These are phyloP conservation scores for Harpagus bidentatus DNA, from an alignment of 2,113 vertebrate species.

Conservation along the genomic window DNA sequence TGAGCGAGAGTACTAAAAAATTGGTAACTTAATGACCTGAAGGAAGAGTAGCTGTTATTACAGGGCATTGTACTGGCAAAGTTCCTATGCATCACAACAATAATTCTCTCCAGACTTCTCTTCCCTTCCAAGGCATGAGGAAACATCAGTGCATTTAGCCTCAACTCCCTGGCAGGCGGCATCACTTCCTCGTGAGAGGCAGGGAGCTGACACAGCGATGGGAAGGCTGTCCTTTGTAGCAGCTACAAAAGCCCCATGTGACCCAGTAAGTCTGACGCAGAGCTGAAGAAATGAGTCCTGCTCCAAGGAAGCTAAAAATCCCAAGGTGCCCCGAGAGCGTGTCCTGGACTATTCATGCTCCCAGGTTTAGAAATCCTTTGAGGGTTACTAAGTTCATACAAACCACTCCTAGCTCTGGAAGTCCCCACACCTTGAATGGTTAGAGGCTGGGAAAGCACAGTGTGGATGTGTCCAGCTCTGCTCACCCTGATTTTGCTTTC, in stretches of 20 bases:
- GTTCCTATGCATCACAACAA: background rate
- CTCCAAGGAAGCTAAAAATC: background rate
- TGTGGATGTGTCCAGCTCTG: background rate
- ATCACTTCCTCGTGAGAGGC: constrained; percentile 23
- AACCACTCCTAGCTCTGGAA: constrained; percentile 2
- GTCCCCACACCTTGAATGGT: background rate
- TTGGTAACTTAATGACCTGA: constrained; percentile 13
- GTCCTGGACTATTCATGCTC: background rate
- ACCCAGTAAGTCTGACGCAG: background rate
- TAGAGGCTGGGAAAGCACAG: background rate
- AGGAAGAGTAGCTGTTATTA: background rate
- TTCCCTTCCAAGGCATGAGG: constrained; percentile 28
- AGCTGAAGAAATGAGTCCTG: background rate
- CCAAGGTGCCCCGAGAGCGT: background rate
- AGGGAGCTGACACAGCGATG: background rate
- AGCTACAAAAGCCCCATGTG: background rate
- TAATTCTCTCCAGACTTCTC: constrained; percentile 3
- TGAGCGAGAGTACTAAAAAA: background rate
- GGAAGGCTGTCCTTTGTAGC: background rate
- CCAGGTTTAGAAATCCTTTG: constrained; percentile 20
- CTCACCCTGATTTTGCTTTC: background rate
- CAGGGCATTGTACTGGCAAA: background rate
- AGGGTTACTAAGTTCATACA: background rate
- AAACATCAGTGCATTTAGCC: background rate
- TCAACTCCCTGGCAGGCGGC: background rate